Evolutionary conservation across 2,888 invertebrate genomes (phyloP).

Genomic region (Lathronympha strigana): DNA sequence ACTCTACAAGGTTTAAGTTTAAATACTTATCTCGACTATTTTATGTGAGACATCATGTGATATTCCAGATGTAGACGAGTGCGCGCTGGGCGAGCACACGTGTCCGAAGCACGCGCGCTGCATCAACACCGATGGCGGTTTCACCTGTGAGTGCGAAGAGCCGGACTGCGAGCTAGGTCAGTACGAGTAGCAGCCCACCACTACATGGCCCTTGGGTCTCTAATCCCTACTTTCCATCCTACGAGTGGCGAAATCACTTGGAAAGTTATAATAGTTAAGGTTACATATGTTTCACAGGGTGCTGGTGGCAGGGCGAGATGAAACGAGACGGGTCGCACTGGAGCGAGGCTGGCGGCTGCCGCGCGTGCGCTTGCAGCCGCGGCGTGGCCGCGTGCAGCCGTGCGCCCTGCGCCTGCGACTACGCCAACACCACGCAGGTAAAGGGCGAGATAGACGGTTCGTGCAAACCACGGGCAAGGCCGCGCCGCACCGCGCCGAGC

Average conservation of each 20-base stretch:
- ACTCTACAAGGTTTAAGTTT: no score
- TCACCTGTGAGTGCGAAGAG: slow-evolving; percentile 88
- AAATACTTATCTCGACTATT: no score
- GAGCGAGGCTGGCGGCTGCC: slow-evolving; percentile 78
- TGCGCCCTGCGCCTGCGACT: slow-evolving; percentile 88
- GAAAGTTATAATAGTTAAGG: neutral
- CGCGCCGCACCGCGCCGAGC: no score
- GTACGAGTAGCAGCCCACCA: neutral
- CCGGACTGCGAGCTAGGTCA: slow-evolving; percentile 87
- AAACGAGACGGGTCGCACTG: slow-evolving; percentile 84
- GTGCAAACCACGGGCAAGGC: no score
- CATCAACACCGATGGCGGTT: slow-evolving; percentile 91
- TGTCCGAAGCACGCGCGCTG: slow-evolving; percentile 92
- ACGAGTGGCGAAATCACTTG: no score
- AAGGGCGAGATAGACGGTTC: no score
- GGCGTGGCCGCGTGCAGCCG: slow-evolving; percentile 88
- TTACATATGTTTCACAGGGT: slow-evolving; percentile 79
- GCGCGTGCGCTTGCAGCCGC: slow-evolving; percentile 74
- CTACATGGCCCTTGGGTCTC: neutral
- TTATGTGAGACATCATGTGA: neutral
- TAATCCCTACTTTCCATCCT: no score
- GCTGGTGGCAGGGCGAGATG: slow-evolving; percentile 88
- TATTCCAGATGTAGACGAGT: slow-evolving; percentile 92
- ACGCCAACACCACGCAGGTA: slow-evolving; percentile 15
- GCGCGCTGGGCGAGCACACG: slow-evolving; percentile 89